A percentile compares a stretch with the other conserved stretches of the same genome.
Conservation (phyloP, 2,888 invertebrate genomes). For the Amblyteles armatorius region DNA sequence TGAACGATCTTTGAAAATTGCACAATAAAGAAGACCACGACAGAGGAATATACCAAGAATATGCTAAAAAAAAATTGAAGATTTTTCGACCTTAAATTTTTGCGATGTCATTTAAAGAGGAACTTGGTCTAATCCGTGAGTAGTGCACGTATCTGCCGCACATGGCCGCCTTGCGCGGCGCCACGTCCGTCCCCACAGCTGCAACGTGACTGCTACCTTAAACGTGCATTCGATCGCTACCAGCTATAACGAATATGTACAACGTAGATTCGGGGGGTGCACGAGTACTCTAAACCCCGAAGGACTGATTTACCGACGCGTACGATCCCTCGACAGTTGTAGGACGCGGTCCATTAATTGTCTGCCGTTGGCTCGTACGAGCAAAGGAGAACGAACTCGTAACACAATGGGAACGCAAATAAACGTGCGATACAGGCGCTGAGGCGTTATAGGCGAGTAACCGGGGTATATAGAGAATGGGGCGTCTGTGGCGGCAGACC, state of each 20-base stretch:
- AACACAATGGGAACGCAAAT: slow-evolving; percentile 79
- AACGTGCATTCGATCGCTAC: neutral
- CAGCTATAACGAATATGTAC: neutral
- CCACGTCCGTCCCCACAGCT: no score
- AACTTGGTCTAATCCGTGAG: no score
- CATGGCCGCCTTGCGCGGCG: no score
- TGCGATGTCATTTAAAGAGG: no score
- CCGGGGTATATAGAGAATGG: slow-evolving; percentile 39
- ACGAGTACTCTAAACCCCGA: neutral
- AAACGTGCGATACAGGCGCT: slow-evolving; percentile 67
- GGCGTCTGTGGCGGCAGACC: slow-evolving; percentile 35
- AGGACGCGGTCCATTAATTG: slow-evolving; percentile 75
- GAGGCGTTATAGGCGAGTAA: slow-evolving; percentile 43
- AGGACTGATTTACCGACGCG: neutral
- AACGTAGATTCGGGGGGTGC: neutral
- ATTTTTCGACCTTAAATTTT: no score
- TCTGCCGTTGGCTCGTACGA: slow-evolving; percentile 65
- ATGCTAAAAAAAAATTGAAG: neutral
- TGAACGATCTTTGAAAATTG: neutral
- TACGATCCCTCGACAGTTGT: neutral
- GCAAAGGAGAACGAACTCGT: slow-evolving; percentile 78
- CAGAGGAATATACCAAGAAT: neutral
- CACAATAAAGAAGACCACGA: neutral
- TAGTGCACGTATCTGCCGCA: no score
- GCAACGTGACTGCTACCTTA: no score